Base-by-base conservation (phyloP, 2,797 vertebrate species). In the Tinamus major region DNA sequence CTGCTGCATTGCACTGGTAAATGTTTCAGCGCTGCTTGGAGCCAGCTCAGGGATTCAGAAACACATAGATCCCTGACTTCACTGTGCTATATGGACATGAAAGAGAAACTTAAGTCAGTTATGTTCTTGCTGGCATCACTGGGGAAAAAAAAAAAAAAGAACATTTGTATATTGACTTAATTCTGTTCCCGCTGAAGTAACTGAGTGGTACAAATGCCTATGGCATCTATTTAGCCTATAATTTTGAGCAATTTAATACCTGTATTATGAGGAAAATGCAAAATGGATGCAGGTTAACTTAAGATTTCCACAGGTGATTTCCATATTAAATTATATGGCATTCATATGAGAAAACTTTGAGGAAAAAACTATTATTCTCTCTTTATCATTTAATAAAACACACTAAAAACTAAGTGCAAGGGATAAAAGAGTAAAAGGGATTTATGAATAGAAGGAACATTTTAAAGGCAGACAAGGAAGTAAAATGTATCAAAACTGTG, bases 201-300 rank as follows among this genome's bases (percentile, higher is more conserved):
- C 29, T 78, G 53, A 87, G 62, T 59, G 41, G 65, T 63, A 81
- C 19, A 72, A 80, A 79, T 56, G 62, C n/a, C n/a, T 56, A 72
- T 55, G 61, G 70, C 12, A 77, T 59, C 35, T 84, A 67, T 37
- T 64, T 70, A 64, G 42, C 41, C 39, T 77, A 48, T 51, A 67
- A 91, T 76, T 72, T 76, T 63, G 67, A 94, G 49, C 33, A 86
- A 88, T 94, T 94, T 88, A 72, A 77, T 74, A 74, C 79, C 44
- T 93, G 76, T 21, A 58, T 87, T 49, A 88, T 39, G 65, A 86
- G 77, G 18, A 86, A 86, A 94, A 90, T 49, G 77, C 61, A 79
- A 90, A 88, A 39, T 18, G 31, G 61, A 72, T 84, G 35, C 46
- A 88, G 63, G 42, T 41, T 93, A 93, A 84, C 37, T 10, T 81